Evolutionary conservation across 1,140 invertebrate genomes (phyloP).

Genomic region (Dufourea novaeangliae): DNA sequence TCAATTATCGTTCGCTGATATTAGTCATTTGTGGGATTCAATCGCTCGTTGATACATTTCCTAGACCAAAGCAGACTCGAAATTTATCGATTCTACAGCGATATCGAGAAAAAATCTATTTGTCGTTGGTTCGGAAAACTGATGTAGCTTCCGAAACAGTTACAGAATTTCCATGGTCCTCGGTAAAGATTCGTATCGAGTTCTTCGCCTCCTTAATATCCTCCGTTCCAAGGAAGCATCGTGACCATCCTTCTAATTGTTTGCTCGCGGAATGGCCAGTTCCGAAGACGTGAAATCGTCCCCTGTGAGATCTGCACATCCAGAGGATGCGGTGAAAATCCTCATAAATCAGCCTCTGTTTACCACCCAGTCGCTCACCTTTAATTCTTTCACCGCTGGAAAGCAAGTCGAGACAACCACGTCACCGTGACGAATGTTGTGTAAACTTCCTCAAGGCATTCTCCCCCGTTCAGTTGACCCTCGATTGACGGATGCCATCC

Average conservation of each 20-base stretch:
- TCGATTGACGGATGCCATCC: background rate
- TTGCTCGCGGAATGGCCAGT: slow-evolving; percentile 31
- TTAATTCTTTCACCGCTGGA: slow-evolving; percentile 36
- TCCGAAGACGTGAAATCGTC: background rate
- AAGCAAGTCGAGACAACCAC: slow-evolving; percentile 19
- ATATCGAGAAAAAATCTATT: no score
- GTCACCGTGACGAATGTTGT: slow-evolving; percentile 50
- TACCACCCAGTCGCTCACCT: slow-evolving; percentile 46
- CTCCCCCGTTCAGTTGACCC: background rate
- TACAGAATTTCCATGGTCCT: slow-evolving; percentile 12
- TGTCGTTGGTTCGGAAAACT: no score
- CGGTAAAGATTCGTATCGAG: background rate
- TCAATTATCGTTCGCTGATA: background rate
- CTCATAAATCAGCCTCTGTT: slow-evolving; percentile 59
- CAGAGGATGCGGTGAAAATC: slow-evolving; percentile 26
- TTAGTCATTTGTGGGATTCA: background rate
- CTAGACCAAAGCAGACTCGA: background rate
- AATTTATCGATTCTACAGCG: slow-evolving; percentile 13
- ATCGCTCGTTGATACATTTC: background rate
- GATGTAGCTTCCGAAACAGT: no score
- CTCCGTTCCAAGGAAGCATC: background rate
- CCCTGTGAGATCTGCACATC: background rate
- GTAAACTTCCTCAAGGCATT: slow-evolving; percentile 19
- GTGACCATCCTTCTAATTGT: slow-evolving; percentile 22
- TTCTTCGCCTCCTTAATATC: background rate